Conservation (phyloP, 2,888 invertebrate species). For the Autographa gamma region DNA sequence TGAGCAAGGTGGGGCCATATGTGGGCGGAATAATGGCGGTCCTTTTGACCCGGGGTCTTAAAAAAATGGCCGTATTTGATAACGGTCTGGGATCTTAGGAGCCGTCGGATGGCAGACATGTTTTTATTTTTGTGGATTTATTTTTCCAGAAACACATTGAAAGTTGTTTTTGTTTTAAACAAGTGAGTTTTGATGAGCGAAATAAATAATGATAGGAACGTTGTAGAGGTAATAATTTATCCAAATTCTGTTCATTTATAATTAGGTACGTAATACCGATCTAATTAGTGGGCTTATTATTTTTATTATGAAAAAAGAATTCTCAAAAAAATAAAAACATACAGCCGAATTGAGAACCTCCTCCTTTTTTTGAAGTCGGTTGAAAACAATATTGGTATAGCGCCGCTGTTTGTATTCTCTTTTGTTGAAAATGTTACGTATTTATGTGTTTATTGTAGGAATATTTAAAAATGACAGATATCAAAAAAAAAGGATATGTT, state of each 20-base stretch:
- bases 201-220: not conserved
- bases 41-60: slow-evolving; percentile 46
- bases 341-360: too few species aligned
- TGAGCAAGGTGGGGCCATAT: slow-evolving; percentile 72
- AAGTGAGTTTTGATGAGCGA: not conserved
- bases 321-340: too few species aligned
- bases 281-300: too few species aligned
- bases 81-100: slow-evolving; percentile 49
- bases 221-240: not conserved
- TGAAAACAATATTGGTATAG: too few species aligned
- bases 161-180: not conserved
- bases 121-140: slow-evolving; percentile 12
- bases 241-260: not conserved
- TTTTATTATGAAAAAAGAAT: too few species aligned
- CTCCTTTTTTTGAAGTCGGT: too few species aligned
- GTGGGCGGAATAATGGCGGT: slow-evolving; percentile 69
- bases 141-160: not conserved
- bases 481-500: not conserved
- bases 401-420: too few species aligned
- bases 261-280: too few species aligned
- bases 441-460: too few species aligned
- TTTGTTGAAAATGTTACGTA: too few species aligned
- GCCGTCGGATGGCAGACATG: slow-evolving; percentile 31
- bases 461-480: not conserved
- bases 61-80: slow-evolving; percentile 58